Conservation (phyloP, 1,140 invertebrate species). For the Pogonus chalceus region DNA sequence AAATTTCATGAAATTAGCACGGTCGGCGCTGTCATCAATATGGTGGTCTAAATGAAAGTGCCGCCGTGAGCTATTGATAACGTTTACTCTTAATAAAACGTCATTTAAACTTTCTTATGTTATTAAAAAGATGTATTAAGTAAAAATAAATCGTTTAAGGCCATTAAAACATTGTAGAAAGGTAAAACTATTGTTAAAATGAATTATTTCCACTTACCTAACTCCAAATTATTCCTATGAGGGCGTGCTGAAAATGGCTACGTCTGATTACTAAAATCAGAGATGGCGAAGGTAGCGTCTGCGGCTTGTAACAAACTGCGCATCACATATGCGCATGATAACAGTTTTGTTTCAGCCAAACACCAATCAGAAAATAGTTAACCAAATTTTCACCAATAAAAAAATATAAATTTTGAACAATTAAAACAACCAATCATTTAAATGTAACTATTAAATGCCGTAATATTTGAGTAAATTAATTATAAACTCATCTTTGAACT, state of each 20-base stretch:
- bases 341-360: neutral
- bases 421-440: too few species aligned
- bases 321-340: neutral
- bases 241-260: constrained; percentile 38
- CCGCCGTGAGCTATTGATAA: constrained; percentile 21
- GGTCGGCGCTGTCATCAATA: constrained; percentile 60
- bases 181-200: neutral
- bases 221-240: constrained; percentile 44
- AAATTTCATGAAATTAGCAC: constrained; percentile 60
- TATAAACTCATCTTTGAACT: too few species aligned
- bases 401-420: too few species aligned
- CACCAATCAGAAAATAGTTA: neutral
- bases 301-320: neutral
- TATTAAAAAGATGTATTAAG: constrained; percentile 9
- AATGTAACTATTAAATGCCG: too few species aligned
- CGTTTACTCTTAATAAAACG: constrained; percentile 4
- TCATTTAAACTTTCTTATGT: constrained; percentile 11
- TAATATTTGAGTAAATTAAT: too few species aligned
- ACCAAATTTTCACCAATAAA: too few species aligned
- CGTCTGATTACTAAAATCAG: constrained; percentile 32
- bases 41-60: constrained; percentile 37
- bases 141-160: constrained; percentile 14
- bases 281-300: constrained; percentile 33
- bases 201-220: constrained; percentile 30
- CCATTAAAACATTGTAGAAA: too few species aligned